Percentiles rank a stretch among this genome's conserved stretches.
Conservation (phyloP, 2,888 invertebrate species). For the Lagria hirta region DNA sequence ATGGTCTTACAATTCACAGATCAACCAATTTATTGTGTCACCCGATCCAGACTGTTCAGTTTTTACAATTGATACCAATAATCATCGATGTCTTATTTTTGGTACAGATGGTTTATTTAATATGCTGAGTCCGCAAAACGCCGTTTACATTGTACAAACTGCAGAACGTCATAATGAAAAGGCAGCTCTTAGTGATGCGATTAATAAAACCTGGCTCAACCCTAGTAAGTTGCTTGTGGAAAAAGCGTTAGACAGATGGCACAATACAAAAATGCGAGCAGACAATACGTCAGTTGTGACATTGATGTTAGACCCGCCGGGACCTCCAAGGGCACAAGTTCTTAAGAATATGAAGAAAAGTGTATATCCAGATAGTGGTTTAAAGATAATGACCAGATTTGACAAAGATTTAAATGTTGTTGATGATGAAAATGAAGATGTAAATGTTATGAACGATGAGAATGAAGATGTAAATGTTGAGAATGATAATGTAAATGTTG, state of each 20-base stretch:
- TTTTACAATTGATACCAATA: slow-evolving; percentile 74
- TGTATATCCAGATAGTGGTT: slow-evolving; percentile 40
- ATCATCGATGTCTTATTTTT: slow-evolving; percentile 85
- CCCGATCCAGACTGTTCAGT: slow-evolving; percentile 96
- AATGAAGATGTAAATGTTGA: too few species aligned
- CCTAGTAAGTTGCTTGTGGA: slow-evolving; percentile 89
- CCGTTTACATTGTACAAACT: slow-evolving; percentile 80
- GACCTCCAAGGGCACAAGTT: slow-evolving; percentile 72
- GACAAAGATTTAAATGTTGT: slow-evolving; percentile 24
- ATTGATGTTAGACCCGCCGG: slow-evolving; percentile 87
- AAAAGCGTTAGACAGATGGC: slow-evolving; percentile 81
- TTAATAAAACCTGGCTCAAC: slow-evolving; percentile 70
- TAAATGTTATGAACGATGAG: too few species aligned
- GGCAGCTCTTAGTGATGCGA: slow-evolving; percentile 57
- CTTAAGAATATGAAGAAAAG: slow-evolving; percentile 50
- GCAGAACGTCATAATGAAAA: slow-evolving; percentile 80
- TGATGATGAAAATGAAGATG: slow-evolving; percentile 1
- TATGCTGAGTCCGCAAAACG: slow-evolving; percentile 81
- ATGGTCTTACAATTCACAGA: slow-evolving; percentile 94
- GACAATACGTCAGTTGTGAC: slow-evolving; percentile 96
- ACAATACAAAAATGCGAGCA: slow-evolving; percentile 81
- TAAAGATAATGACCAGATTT: slow-evolving; percentile 49
- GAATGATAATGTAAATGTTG: too few species aligned
- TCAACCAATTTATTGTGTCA: slow-evolving; percentile 93
- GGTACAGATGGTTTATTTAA: slow-evolving; percentile 98